Base-by-base conservation (phyloP, 2,797 vertebrate species). In the Parauchenoglanis ngamensis region DNA sequence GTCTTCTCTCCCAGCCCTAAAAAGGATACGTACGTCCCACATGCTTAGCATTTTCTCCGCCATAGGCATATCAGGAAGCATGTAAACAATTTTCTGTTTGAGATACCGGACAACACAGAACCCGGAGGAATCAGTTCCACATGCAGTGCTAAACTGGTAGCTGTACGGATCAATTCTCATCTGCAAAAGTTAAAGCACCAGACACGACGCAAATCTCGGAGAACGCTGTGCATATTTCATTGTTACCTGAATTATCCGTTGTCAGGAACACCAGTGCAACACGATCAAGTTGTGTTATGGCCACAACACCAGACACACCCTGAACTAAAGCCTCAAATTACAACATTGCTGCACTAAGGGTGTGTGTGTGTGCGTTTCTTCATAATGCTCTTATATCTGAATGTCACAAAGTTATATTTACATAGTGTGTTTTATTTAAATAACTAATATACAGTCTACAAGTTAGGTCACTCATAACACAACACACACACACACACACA, bases 251-350 rank as follows among this genome's bases (percentile, higher is more conserved):
- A 54, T 6, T 65, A 4, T 65, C n/a, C 28, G 31, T 80, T 56
- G 17, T 35, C 54, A 40, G 8, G 1, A 13, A n/a, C 73, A n/a
- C 78, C 56, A 44, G n/a, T 28, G 59, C 63, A 70, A 70, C 35
- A 68, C 8, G n/a, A 78, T 25, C 21, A 4, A 21, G 15, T 21
- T 44, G 85, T 52, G 70, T 78, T 78, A 79, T 19, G 75, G 12
- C 73, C 56, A 85, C 21, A 78, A 84, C 63, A 85, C 59, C 31
- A 35, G 65, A 49, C 87, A 85, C 87, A 85, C 87, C 83, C 56
- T 63, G 76, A 25, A 28, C 78, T 59, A 72, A 23, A 35, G 44
- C n/a, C 44, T 87, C 73, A 25, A 7, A 70, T 87, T 79, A 87
- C 87, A 88, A 73, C 35, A 79, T 28, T 31, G 15, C 54, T 49